These are phyloP conservation scores for Azemiops feae DNA, from an alignment of 2,113 vertebrate species.

Conservation along the genomic window DNA sequence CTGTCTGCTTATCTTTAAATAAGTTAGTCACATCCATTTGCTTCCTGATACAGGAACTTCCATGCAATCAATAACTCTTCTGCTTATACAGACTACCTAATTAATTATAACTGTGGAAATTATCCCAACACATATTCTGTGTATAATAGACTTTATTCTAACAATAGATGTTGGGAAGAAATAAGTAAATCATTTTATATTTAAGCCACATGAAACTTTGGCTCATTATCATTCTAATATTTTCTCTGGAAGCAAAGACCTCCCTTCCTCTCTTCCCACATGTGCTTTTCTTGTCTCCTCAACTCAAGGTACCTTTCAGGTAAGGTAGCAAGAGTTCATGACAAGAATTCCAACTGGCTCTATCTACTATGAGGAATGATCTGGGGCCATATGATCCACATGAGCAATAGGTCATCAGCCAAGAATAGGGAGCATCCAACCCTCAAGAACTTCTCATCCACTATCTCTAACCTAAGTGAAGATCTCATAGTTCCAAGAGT, in stretches of 20 bases:
- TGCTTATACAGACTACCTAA: not conserved
- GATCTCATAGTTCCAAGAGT: not conserved
- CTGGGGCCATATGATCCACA: not conserved
- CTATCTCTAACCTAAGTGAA: not conserved
- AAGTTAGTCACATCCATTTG: not conserved
- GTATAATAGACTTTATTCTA: not conserved
- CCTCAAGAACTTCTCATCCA: not conserved
- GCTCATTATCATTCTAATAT: not conserved
- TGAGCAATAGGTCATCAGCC: not conserved
- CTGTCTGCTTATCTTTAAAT: not conserved
- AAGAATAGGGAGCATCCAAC: not conserved
- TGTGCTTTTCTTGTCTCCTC: not conserved
- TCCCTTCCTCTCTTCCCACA: not conserved
- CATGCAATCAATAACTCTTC: not conserved
- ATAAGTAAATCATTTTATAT: not conserved
- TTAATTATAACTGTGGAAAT: not conserved
- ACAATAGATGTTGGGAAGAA: not conserved
- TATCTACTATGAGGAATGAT: not conserved
- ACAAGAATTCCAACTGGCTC: not conserved
- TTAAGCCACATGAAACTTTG: not conserved
- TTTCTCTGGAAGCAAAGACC: not conserved
- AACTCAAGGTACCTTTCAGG: not conserved
- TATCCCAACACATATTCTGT: not conserved
- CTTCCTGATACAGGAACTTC: not conserved
- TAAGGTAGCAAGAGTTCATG: not conserved